Evolutionary conservation across 2,888 invertebrate genomes (phyloP).

Genomic region (Lasioglossum marginatum): DNA sequence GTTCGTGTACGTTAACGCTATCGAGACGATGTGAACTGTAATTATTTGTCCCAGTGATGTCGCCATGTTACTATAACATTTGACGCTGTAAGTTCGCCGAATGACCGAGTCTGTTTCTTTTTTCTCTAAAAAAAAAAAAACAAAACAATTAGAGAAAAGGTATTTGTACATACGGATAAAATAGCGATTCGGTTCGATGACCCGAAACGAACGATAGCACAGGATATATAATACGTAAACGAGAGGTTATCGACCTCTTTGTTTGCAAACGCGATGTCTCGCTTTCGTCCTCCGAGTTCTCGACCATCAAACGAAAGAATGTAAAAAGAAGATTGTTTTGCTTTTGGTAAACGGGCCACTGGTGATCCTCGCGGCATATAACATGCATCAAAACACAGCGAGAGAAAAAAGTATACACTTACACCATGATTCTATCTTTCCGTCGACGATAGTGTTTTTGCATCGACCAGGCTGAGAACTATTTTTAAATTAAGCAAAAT

Average conservation of each 20-base stretch:
- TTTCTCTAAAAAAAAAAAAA: neutral
- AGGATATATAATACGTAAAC: neutral
- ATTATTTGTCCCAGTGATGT: neutral
- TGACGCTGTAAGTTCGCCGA: neutral
- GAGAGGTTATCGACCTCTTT: neutral
- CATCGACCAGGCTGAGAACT: neutral
- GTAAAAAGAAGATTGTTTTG: slow-evolving; percentile 20
- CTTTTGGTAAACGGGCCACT: slow-evolving; percentile 6
- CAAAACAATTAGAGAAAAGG: neutral
- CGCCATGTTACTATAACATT: neutral
- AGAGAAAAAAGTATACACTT: neutral
- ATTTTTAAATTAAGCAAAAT: neutral
- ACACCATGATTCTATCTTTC: neutral
- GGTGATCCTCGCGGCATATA: slow-evolving; percentile 21
- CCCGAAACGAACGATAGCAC: neutral
- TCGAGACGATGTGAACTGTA: slow-evolving; percentile 22
- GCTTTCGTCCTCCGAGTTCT: slow-evolving; percentile 11
- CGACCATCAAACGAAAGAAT: slow-evolving; percentile 15
- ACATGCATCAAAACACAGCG: slow-evolving; percentile 3
- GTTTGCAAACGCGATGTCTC: neutral
- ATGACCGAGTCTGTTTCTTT: neutral
- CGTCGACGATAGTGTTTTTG: neutral
- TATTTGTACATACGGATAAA: neutral
- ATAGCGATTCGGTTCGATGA: neutral
- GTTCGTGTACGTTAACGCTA: slow-evolving; percentile 33